Evolutionary conservation across 2,113 vertebrate genomes (phyloP).

Genomic region (Sisor rabdophorus): DNA sequence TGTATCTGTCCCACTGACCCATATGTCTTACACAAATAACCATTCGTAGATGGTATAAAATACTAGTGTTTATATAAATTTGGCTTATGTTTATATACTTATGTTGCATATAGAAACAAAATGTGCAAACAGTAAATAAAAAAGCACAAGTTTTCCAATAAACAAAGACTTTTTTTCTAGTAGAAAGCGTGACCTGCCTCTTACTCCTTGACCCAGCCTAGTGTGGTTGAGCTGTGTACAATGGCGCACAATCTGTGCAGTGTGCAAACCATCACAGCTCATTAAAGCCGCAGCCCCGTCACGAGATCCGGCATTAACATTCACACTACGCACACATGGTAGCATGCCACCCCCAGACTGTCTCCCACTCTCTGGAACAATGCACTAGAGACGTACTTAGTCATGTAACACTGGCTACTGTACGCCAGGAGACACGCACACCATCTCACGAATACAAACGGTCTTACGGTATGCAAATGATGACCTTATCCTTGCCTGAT

Average conservation of each 20-base stretch:
- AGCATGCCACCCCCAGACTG: constrained; percentile 38
- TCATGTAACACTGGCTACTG: constrained; percentile 13
- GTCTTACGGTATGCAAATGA: constrained; percentile 1
- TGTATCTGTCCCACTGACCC: too few species aligned
- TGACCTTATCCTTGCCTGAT: constrained; percentile 24
- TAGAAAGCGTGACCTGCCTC: constrained; percentile 14
- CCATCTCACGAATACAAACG: constrained; percentile 1
- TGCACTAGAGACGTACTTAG: constrained; percentile 38
- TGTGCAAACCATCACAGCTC: constrained; percentile 35
- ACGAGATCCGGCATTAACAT: constrained; percentile 65
- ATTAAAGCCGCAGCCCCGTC: constrained; percentile 45
- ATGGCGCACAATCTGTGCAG: constrained; percentile 31
- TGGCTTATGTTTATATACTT: too few species aligned
- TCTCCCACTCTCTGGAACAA: constrained; percentile 30
- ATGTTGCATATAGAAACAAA: too few species aligned
- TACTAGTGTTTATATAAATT: too few species aligned
- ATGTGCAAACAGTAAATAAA: background rate
- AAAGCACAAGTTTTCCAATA: background rate
- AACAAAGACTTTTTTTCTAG: constrained; percentile 13
- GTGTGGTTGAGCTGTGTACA: constrained; percentile 22
- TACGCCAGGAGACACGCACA: constrained; percentile 22
- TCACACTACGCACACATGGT: constrained; percentile 62
- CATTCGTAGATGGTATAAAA: too few species aligned
- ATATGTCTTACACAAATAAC: too few species aligned
- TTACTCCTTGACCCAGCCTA: constrained; percentile 23